Evolutionary conservation across 2,888 invertebrate genomes (phyloP).

Genomic region (Nyleta sp.): DNA sequence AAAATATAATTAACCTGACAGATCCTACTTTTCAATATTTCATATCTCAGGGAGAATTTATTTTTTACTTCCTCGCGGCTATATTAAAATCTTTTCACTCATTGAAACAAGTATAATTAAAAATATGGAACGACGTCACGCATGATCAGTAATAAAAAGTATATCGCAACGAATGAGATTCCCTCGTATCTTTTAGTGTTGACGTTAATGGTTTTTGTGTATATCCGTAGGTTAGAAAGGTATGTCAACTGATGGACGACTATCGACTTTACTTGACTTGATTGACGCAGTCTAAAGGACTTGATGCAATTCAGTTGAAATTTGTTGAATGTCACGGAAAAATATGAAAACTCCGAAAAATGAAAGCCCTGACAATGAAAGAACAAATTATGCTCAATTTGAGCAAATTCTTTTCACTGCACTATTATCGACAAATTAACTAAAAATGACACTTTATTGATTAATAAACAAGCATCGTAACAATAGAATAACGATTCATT

Average conservation of each 20-base stretch:
- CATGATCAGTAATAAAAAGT: background rate
- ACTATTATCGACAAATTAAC: too few relatives aligned
- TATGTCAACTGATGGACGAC: constrained; percentile 2
- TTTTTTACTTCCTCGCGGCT: too few relatives aligned
- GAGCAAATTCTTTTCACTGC: too few relatives aligned
- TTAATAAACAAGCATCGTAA: too few relatives aligned
- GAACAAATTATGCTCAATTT: background rate
- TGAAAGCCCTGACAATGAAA: background rate
- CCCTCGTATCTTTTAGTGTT: background rate
- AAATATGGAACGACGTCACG: background rate
- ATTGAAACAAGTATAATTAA: too few relatives aligned
- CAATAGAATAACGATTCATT: too few relatives aligned
- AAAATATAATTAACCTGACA: too few relatives aligned
- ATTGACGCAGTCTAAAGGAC: constrained; percentile 10
- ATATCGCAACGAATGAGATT: background rate
- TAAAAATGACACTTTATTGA: too few relatives aligned
- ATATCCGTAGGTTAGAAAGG: background rate
- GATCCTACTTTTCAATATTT: too few relatives aligned
- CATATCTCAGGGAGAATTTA: too few relatives aligned
- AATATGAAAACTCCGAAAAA: background rate
- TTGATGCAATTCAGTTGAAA: background rate
- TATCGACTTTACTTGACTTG: constrained; percentile 6
- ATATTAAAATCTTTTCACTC: too few relatives aligned
- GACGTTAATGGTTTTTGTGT: constrained; percentile 7
- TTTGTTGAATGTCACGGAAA: background rate